Base-by-base conservation (phyloP, 2,113 vertebrate species). In the Uria lomvia region DNA sequence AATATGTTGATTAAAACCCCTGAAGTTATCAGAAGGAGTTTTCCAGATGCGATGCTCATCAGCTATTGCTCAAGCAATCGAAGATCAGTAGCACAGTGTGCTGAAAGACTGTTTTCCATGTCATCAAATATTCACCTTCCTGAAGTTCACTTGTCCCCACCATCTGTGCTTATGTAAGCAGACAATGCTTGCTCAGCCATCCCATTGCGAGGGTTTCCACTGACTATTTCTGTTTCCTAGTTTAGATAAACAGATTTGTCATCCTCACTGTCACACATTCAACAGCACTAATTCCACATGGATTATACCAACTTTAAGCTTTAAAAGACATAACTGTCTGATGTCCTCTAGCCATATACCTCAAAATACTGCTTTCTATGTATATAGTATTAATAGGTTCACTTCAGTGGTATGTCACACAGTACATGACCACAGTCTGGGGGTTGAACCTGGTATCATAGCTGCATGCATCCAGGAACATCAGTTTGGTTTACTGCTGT, bases 101-200 rank as follows among this genome's bases (percentile, higher is more conserved):
- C 68, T 78, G 89, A 96, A 95, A 75, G 65, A 84, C 42, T 81
- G 13, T 81, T 93, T 96, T 87, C 73, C 30, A 82, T 65, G 52
- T 91, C 84, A 91, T 81, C 77, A 95, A 92, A 75, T 91, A 92
- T 91, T 95, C 86, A 91, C 47, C 79, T 92, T 81, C 68, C 55
- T 65, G 65, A 75, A 87, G 62, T 68, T 91, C 56, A 47, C 17
- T 84, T 87, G 52, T 34, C 30, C 65, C 56, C 52, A 72, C 65
- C 56, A 56, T 78, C 80, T 94, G 47, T 60, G 34, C 70, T 94
- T 78, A 78, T 72, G 56, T 92, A 84, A 75, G 70, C 74, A 89
- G 40, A 60, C 21, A 81, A 17, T 34, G 18, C 8, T 87, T 75
- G 18, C n/a, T 72, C 60, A 91, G 40, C 30, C 40, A 29, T n/a